Base-by-base conservation (phyloP, 2,797 vertebrate genomes). In the Echiichthys vipera region DNA sequence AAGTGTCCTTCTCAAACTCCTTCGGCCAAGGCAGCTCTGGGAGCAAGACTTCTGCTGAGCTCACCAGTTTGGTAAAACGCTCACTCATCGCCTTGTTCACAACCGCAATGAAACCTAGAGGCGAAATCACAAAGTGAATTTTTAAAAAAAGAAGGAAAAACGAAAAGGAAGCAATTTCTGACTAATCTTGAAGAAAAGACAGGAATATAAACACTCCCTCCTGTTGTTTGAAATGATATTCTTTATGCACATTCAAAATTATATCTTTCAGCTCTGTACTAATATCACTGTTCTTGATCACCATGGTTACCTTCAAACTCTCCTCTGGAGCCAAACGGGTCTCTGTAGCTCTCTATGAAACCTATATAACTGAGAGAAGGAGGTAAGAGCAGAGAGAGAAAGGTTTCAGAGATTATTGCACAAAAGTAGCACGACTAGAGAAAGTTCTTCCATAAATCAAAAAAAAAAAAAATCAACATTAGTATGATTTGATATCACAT, bases 331-430 rank as follows among this genome's bases (percentile, higher is more conserved):
- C 97, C 97, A 69, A 96, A 98, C 0, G 97, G 97, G 80, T 98
- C 97, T 67, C 97, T 95, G 93, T 98, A 98, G 93, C 97, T 98
- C 90, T 98, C 97, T 24, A 98, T 97, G 85, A 98, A 98, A 15
- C 97, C 97, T 49, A 98, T 97, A 80, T 98, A 97, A 87, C 97
- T 98, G 67, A 65, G 47, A 77, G 40, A 34, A 46, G 29, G 46
- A 54, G 55, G 30, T 9, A 40, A 36, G n/a, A 65, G 27, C n/a
- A 64, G 30, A 65, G 15, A 54, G n/a, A 49, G 25, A 57, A 39
- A 17, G 17, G 29, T 64, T 80, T 50, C 4, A 53, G 17, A 50
- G 18, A 58, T 75, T 55, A 65, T 53, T 36, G 42, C 36, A 57
- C 9, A 0, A 40, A 1, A 32, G 27, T 3, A n/a, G 24, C 14